Percentiles rank a stretch among this genome's conserved stretches.
These are phyloP conservation scores for Lordiphosa andalusiaca DNA, from an alignment of 2,888 invertebrate genomes.

Conservation along the genomic window DNA sequence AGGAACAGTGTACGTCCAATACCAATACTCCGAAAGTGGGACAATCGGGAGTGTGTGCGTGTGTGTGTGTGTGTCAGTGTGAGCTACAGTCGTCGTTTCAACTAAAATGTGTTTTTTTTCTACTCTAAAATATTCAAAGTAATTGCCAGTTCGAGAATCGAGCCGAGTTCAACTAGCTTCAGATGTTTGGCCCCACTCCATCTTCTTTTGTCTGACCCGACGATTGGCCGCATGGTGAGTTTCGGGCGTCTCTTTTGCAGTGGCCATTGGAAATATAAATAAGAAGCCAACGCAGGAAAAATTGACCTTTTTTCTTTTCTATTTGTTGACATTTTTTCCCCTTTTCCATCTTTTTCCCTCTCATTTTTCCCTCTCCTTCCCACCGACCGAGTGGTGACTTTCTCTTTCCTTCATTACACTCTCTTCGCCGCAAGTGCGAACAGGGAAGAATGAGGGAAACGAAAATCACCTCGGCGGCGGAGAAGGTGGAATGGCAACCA, in stretches of 20 bases:
- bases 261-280: not conserved
- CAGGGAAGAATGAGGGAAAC: too few species aligned
- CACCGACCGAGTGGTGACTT: too few species aligned
- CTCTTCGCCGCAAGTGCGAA: too few species aligned
- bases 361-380: too few species aligned
- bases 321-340: too few species aligned
- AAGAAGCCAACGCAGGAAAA: too few species aligned
- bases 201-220: conserved; percentile 66
- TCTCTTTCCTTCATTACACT: too few species aligned
- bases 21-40: conserved; percentile 74
- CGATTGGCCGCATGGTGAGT: conserved; percentile 70
- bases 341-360: too few species aligned
- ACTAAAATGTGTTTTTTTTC: conserved; percentile 42
- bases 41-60: conserved; percentile 57
- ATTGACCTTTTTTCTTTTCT: too few species aligned
- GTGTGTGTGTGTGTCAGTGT: conserved; percentile 25
- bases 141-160: conserved; percentile 33
- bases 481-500: too few species aligned
- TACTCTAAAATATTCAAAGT: conserved; percentile 1
- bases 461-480: too few species aligned
- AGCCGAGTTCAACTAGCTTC: conserved; percentile 12
- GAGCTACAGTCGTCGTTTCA: conserved; percentile 28
- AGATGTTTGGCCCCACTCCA: conserved; percentile 39
- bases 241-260: conserved; percentile 52
- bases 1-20: conserved; percentile 69